These are phyloP conservation scores for Latrodectus geometricus DNA, from an alignment of 1,140 invertebrate genomes.

Conservation along the genomic window DNA sequence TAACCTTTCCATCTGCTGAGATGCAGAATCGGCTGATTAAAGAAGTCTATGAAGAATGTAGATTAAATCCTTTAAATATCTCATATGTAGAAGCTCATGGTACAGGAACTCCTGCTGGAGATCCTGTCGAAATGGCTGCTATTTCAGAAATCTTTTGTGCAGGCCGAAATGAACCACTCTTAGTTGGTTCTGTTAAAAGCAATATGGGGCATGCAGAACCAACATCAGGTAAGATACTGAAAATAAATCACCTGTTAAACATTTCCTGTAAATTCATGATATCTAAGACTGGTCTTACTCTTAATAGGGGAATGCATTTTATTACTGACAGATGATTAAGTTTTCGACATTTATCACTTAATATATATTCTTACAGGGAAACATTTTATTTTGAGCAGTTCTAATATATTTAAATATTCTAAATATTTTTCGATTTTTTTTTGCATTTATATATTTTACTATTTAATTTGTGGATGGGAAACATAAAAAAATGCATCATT, in stretches of 20 bases:
- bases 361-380: no score
- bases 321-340: no score
- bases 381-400: no score
- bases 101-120: conserved; percentile 81
- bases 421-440: background rate
- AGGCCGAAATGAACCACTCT: conserved; percentile 80
- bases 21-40: conserved; percentile 67
- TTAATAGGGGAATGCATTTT: no score
- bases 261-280: no score
- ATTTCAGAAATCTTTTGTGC: conserved; percentile 93
- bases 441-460: conserved; percentile 7
- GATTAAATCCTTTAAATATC: conserved; percentile 67
- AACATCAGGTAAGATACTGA: conserved; percentile 74
- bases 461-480: background rate
- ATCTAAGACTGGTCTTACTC: no score
- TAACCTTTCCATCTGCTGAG: conserved; percentile 70
- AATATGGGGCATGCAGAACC: conserved; percentile 99
- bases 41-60: conserved; percentile 68
- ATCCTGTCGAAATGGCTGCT: conserved; percentile 95
- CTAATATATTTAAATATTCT: background rate
- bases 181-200: conserved; percentile 96
- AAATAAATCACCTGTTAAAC: no score
- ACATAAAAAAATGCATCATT: background rate
- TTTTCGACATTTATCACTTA: no score
- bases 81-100: conserved; percentile 71